These are phyloP conservation scores for Polyergus mexicanus DNA, from an alignment of 1,140 invertebrate species.

Conservation along the genomic window DNA sequence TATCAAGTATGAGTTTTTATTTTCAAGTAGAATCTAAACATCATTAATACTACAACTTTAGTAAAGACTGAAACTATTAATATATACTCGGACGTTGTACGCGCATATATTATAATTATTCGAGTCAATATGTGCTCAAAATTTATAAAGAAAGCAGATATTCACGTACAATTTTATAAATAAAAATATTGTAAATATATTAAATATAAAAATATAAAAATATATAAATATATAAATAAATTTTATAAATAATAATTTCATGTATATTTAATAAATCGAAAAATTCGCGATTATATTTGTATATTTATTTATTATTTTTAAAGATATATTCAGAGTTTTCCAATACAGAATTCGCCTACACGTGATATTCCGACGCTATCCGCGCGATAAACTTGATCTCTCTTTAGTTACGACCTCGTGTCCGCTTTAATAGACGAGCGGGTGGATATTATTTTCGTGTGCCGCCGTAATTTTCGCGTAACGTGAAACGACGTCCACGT, in stretches of 20 bases:
- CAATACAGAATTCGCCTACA: not conserved
- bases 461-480: conserved; percentile 2
- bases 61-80: not conserved
- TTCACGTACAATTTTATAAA: not conserved
- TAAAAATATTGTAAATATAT: not conserved
- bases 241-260: not conserved
- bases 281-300: not conserved
- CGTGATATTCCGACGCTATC: not conserved
- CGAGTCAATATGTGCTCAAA: not conserved
- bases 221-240: no score
- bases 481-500: not conserved
- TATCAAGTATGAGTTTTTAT: conserved; percentile 6
- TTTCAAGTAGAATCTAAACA: not conserved
- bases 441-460: conserved; percentile 37
- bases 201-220: no score
- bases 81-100: not conserved
- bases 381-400: conserved; percentile 5
- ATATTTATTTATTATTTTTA: not conserved
- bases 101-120: not conserved
- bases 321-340: not conserved
- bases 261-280: conserved; percentile 4
- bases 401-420: not conserved
- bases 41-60: not conserved
- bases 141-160: not conserved
- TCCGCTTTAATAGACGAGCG: not conserved